Percentiles rank a stretch among this genome's conserved stretches.
phyloP scores from a whole-genome alignment of 2,888 invertebrate species.

The Achlya flavicornis region DNA sequence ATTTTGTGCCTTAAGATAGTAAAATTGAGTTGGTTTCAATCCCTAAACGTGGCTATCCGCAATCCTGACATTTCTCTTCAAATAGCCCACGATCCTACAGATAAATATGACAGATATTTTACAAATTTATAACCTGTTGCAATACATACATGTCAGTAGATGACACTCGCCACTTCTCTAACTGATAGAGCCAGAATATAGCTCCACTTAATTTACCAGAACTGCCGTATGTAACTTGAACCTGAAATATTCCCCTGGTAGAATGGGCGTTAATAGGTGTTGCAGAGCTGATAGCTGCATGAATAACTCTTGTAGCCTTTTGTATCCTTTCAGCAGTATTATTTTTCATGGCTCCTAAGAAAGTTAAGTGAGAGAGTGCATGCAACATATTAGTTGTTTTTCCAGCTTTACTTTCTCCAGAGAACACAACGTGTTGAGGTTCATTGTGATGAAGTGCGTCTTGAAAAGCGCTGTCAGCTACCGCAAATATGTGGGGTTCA shows the following conservation, averaged over 20 bases:
- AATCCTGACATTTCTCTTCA: too few species aligned
- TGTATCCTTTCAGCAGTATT: conserved; percentile 86
- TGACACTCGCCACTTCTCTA: conserved; percentile 95
- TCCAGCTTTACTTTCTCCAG: conserved; percentile 96
- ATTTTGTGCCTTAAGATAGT: too few species aligned
- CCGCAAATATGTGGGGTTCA: conserved; percentile 94
- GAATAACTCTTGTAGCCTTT: conserved; percentile 88
- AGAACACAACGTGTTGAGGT: conserved; percentile 93
- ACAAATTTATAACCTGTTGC: not conserved
- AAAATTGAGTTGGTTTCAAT: too few species aligned
- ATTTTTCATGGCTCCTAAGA: conserved; percentile 89
- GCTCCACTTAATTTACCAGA: conserved; percentile 95
- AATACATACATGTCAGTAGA: conserved; percentile 87
- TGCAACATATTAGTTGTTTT: conserved; percentile 94
- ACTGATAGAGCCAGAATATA: conserved; percentile 92
- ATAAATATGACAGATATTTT: not conserved
- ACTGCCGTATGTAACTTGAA: conserved; percentile 91
- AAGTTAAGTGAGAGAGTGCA: conserved; percentile 91
- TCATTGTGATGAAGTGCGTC: conserved; percentile 94
- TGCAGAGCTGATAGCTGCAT: conserved; percentile 92
- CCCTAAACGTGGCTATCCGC: too few species aligned
- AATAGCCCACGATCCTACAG: too few species aligned
- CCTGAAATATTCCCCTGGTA: conserved; percentile 91
- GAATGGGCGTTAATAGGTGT: conserved; percentile 94
- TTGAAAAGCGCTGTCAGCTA: conserved; percentile 95